Percentiles rank a stretch among this genome's conserved stretches.
Conservation (phyloP, 2,888 invertebrate species). For the Scrobipalpa atriplicella region DNA sequence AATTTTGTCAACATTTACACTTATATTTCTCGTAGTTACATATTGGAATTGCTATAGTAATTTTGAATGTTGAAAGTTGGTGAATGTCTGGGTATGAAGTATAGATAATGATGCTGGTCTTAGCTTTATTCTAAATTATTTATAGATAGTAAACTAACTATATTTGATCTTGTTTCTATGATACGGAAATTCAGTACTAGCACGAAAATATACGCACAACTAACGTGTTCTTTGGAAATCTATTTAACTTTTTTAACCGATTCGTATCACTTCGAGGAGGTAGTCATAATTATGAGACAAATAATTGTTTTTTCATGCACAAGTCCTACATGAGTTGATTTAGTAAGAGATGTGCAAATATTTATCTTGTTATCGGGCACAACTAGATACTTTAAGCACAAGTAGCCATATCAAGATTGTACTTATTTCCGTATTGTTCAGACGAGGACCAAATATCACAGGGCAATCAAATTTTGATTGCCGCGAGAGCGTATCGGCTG, state of each 20-base stretch:
- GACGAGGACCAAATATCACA: conserved; percentile 10
- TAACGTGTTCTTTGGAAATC: not conserved
- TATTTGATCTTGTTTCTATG: not conserved
- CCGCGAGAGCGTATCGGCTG: conserved; percentile 9
- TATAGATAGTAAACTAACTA: conserved; percentile 38
- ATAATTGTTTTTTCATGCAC: not conserved
- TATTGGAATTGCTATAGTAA: conserved; percentile 31
- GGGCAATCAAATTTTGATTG: conserved; percentile 16
- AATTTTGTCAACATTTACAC: conserved; percentile 44
- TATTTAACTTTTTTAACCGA: not conserved
- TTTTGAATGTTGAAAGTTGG: conserved; percentile 30
- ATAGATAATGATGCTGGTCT: conserved; percentile 59
- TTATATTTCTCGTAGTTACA: conserved; percentile 41
- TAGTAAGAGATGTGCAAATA: not conserved
- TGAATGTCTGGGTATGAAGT: conserved; percentile 29
- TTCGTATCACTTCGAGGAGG: not conserved
- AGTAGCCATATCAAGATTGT: conserved; percentile 2
- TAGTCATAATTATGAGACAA: too few relatives aligned
- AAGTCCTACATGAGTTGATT: not conserved
- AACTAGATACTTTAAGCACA: conserved; percentile 6
- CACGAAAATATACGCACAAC: not conserved
- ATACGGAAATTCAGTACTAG: not conserved
- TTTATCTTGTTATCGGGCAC: not conserved
- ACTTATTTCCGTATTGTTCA: conserved; percentile 8
- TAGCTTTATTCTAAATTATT: conserved; percentile 69